phyloP scores from a whole-genome alignment of 2,888 invertebrate genomes.

The Eudemis profundana region DNA sequence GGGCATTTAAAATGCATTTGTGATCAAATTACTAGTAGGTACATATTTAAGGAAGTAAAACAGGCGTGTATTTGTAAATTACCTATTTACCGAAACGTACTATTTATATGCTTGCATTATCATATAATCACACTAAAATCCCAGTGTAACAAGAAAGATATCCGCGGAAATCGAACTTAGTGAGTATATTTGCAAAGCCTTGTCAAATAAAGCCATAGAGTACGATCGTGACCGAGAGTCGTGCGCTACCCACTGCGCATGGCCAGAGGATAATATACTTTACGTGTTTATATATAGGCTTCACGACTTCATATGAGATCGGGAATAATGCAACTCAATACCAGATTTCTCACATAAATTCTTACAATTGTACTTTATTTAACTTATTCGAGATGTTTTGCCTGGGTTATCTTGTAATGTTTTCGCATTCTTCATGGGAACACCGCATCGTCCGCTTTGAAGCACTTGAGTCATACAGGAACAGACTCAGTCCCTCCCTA shows the following conservation, averaged over 20 bases:
- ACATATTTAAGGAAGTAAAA: too few species aligned
- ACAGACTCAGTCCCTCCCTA: too few species aligned
- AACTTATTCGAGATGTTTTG: neutral
- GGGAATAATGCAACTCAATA: neutral
- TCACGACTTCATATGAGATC: constrained; percentile 25
- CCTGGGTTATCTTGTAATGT: neutral
- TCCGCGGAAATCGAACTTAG: neutral
- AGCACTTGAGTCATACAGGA: too few species aligned
- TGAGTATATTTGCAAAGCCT: constrained; percentile 1
- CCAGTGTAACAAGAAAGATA: too few species aligned
- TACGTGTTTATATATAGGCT: constrained; percentile 20
- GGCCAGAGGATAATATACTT: constrained; percentile 1
- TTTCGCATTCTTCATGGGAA: neutral
- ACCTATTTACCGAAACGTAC: too few species aligned
- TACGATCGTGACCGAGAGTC: constrained; percentile 31
- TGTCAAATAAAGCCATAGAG: constrained; percentile 38
- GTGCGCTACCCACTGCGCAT: constrained; percentile 35
- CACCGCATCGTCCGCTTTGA: too few species aligned
- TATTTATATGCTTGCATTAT: too few species aligned
- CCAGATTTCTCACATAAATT: constrained; percentile 20
- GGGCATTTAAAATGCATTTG: too few species aligned
- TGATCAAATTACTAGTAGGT: too few species aligned
- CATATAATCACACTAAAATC: too few species aligned
- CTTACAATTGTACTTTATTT: neutral
- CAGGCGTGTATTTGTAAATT: too few species aligned